These are phyloP conservation scores for Drosophila subsilvestris DNA, from an alignment of 2,888 invertebrate genomes.

Conservation along the genomic window DNA sequence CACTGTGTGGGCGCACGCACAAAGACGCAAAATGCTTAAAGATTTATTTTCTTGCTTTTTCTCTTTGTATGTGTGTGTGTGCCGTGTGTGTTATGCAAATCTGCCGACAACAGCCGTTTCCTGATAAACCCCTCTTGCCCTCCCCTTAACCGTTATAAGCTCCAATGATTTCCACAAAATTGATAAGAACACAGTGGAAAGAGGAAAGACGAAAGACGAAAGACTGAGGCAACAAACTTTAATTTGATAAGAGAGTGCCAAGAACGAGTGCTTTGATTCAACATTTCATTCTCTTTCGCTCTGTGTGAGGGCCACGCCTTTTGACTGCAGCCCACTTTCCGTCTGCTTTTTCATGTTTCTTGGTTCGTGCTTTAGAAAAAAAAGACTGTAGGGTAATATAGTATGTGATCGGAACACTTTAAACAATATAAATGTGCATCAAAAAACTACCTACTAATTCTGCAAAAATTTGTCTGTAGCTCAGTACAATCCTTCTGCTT, in stretches of 20 bases:
- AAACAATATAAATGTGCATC: too few species aligned
- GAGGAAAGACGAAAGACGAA: slow-evolving; percentile 55
- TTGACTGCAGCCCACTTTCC: neutral
- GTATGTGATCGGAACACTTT: too few species aligned
- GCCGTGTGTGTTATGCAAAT: slow-evolving; percentile 68
- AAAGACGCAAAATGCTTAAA: slow-evolving; percentile 43
- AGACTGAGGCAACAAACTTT: slow-evolving; percentile 72
- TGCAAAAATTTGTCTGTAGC: too few species aligned
- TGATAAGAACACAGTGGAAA: slow-evolving; percentile 55
- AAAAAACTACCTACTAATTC: too few species aligned
- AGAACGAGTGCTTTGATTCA: neutral
- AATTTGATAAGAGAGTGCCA: slow-evolving; percentile 13
- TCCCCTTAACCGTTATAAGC: slow-evolving; percentile 56
- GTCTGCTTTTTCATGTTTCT: neutral
- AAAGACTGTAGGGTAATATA: too few species aligned
- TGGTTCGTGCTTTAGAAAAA: neutral
- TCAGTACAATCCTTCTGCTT: too few species aligned
- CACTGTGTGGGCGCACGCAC: slow-evolving; percentile 70
- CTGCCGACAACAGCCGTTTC: slow-evolving; percentile 67
- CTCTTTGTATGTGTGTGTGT: slow-evolving; percentile 4
- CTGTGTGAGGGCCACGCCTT: neutral
- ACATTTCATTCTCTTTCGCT: neutral
- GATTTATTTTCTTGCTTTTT: slow-evolving; percentile 29
- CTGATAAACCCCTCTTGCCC: slow-evolving; percentile 60
- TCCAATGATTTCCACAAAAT: slow-evolving; percentile 69